phyloP scores from a whole-genome alignment of 2,888 invertebrate genomes.

The Calameuta idolon region DNA sequence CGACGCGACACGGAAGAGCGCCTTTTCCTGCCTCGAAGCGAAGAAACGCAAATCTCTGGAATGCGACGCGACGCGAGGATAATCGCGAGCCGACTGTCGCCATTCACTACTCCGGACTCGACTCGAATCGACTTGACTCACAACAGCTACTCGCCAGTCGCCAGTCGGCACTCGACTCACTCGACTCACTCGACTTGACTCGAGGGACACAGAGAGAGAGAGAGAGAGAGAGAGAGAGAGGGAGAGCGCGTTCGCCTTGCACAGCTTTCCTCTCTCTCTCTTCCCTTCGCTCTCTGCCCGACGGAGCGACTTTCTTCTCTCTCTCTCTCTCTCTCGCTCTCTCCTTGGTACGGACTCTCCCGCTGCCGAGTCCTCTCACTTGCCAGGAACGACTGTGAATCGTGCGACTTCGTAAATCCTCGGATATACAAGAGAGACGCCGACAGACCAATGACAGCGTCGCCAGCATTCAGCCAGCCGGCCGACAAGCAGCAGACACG shows the following conservation, averaged over 20 bases:
- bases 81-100: neutral
- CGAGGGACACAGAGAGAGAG: neutral
- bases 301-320: slow-evolving; percentile 5
- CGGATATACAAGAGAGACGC: slow-evolving; percentile 37
- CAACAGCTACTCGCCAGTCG: neutral
- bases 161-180: slow-evolving; percentile 1
- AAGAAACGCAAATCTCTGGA: neutral
- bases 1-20: neutral
- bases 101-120: neutral
- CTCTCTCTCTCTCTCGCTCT: slow-evolving; percentile 16
- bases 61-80: neutral
- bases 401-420: slow-evolving; percentile 43
- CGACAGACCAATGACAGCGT: neutral
- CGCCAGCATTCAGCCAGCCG: neutral
- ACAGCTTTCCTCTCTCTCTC: slow-evolving; percentile 6
- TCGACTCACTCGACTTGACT: neutral
- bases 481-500: neutral
- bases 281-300: neutral
- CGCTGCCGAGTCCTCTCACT: slow-evolving; percentile 19
- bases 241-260: neutral
- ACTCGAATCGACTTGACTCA: neutral
- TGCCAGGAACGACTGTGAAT: slow-evolving; percentile 8
- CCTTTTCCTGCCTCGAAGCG: neutral
- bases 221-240: neutral
- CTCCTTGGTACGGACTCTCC: slow-evolving; percentile 21